phyloP scores from a whole-genome alignment of 2,113 vertebrate species.

The Cyprinodon variegatus region DNA sequence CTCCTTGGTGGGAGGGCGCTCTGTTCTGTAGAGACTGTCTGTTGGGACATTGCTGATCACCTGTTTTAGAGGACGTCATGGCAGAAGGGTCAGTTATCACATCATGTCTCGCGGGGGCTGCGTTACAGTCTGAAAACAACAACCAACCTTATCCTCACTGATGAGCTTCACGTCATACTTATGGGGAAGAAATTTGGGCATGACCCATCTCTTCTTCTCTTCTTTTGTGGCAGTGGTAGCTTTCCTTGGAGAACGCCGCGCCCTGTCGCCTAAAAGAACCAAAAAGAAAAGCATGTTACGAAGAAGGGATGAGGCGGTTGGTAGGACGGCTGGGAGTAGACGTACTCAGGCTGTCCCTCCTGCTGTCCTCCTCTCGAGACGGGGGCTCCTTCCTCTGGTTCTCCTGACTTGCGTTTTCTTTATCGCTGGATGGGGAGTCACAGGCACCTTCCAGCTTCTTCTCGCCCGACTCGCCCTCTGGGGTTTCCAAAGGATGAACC shows the following conservation, averaged over 20 bases:
- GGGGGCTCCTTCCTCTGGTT: constrained; percentile 86
- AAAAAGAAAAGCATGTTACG: neutral
- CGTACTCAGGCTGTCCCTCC: constrained; percentile 90
- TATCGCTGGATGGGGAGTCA: constrained; percentile 97
- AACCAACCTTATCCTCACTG: constrained; percentile 91
- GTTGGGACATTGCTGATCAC: constrained; percentile 92
- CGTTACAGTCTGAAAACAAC: neutral
- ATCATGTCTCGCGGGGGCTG: too few relatives aligned
- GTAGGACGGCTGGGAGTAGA: neutral
- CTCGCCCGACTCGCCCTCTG: constrained; percentile 82
- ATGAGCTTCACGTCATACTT: constrained; percentile 96
- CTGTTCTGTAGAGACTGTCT: constrained; percentile 90
- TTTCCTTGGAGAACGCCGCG: constrained; percentile 94
- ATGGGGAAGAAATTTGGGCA: constrained; percentile 96
- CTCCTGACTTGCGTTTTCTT: constrained; percentile 94
- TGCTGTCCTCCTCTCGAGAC: constrained; percentile 87
- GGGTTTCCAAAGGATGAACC: constrained; percentile 89
- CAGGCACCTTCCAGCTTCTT: constrained; percentile 93
- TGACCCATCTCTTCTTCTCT: constrained; percentile 94
- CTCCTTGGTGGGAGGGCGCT: constrained; percentile 97
- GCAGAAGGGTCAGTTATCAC: neutral
- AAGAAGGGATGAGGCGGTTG: neutral
- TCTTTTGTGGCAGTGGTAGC: constrained; percentile 92
- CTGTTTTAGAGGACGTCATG: constrained; percentile 66
- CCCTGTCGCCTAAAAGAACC: constrained; percentile 84